Evolutionary conservation across 2,113 vertebrate genomes (phyloP), one percentile per base, ranked within the genome.

Genomic region (Sinocyclocheilus anshuiensis): DNA sequence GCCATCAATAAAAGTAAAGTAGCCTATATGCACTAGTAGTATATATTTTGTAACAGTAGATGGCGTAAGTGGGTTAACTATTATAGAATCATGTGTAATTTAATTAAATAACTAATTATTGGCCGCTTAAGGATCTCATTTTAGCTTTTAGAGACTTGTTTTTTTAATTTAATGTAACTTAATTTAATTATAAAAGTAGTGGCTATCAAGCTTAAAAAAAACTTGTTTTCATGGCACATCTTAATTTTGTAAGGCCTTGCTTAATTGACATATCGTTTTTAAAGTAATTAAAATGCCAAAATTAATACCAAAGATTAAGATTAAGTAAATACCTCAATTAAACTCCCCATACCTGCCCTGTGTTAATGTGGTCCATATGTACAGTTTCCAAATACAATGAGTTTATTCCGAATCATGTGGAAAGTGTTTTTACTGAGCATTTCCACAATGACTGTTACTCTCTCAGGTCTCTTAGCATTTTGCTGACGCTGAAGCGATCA

Each of bases 41-140:
- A 1, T 57, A 50, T 33, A 59, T 55, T 24, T 55, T 84, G 53
- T 75, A 67, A 53, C 87, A 81, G 69, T 81, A 87, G 87, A 57
- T 59, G 83, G 83, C 67, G 83, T 33, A 4, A 77, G 61, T 26
- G 39, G 22, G 10, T 50, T 50, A 50, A 50, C 26, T 12, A 53
- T 16, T 36, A n/a, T 15, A 20, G 4, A 26, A 77, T 20, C 0
- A 36, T 36, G 16, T 71, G 3, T 10, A 61, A 59, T 36, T 29
- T 16, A 16, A 67, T 16, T 33, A 69, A 33, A 69, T 18, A 8
- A 33, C 9, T 11, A n/a, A 72, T 59, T 57, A 57, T 57, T 57
- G 16, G 5, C 67, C 9, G 8, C 29, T 71, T 4, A 11, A 20
- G 3, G 29, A 11, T 20, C 3, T 36, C 0, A 20, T 71, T 20